Conservation (phyloP, 2,888 invertebrate genomes). For the Unio delphinus region DNA sequence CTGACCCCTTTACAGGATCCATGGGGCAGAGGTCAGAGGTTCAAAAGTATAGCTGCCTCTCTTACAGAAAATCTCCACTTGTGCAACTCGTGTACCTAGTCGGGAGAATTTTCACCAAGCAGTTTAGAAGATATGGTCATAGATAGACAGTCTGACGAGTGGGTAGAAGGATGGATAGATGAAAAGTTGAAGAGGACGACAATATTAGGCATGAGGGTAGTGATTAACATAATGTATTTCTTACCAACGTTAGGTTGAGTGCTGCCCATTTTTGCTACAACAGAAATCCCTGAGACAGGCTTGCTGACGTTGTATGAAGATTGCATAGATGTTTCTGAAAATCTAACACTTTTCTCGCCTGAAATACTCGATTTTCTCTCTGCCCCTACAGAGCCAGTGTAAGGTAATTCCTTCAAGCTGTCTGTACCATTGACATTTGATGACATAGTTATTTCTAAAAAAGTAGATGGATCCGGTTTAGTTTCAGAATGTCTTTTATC, state of each 20-base stretch:
- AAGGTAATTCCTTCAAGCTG: slow-evolving; percentile 23
- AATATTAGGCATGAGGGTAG: too few species aligned
- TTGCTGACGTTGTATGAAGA: neutral
- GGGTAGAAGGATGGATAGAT: too few species aligned
- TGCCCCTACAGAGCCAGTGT: slow-evolving; percentile 11
- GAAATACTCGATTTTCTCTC: slow-evolving; percentile 8
- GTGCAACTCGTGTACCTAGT: too few species aligned
- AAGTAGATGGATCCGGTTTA: slow-evolving; percentile 23
- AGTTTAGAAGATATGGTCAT: too few species aligned
- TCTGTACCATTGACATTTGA: slow-evolving; percentile 14
- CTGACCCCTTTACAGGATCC: too few species aligned
- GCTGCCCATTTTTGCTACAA: neutral
- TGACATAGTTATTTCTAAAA: slow-evolving; percentile 36
- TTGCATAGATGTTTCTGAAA: slow-evolving; percentile 18
- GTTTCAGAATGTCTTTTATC: slow-evolving; percentile 11
- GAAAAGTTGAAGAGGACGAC: too few species aligned
- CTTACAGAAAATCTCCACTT: too few species aligned
- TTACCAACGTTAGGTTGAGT: slow-evolving; percentile 21
- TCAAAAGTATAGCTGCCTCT: too few species aligned
- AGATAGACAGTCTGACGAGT: too few species aligned
- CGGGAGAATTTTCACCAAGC: too few species aligned
- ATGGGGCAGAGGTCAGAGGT: too few species aligned
- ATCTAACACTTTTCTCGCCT: slow-evolving; percentile 32
- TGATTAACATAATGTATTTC: neutral
- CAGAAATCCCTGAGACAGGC: neutral